Conservation (phyloP, 2,113 vertebrate species). For the Origma solitaria region DNA sequence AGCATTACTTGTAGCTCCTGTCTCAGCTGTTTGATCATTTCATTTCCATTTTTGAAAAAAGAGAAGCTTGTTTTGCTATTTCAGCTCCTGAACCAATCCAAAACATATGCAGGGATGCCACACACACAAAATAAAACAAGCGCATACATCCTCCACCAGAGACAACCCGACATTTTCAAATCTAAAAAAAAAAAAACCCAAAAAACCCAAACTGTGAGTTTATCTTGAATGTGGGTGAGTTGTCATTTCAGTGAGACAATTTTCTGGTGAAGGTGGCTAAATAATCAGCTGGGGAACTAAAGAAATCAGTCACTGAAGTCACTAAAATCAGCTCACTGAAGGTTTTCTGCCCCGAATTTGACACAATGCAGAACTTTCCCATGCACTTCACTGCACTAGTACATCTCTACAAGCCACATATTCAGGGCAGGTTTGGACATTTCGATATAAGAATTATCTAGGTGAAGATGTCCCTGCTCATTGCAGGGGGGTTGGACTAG, state of each 20-base stretch:
- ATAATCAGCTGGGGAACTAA: neutral
- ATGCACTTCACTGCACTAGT: neutral
- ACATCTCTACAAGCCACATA: neutral
- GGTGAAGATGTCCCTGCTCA: neutral
- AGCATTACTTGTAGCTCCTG: neutral
- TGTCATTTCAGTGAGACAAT: conserved; percentile 27
- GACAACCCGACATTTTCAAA: conserved; percentile 11
- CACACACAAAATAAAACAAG: conserved; percentile 14
- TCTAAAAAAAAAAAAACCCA: neutral
- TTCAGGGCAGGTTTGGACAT: neutral
- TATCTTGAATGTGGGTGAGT: conserved; percentile 34
- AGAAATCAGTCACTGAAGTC: neutral
- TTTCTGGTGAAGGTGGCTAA: conserved; percentile 20
- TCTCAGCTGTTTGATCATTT: neutral
- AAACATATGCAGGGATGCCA: conserved; percentile 50
- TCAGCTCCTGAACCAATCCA: neutral
- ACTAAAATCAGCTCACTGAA: neutral
- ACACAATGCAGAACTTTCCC: neutral
- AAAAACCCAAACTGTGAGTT: neutral
- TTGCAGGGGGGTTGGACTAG: neutral
- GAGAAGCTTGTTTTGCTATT: conserved; percentile 31
- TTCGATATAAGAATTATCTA: neutral
- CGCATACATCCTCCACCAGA: conserved; percentile 26
- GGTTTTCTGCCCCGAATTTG: neutral
- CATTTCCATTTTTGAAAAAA: conserved; percentile 27